Percentiles rank a stretch among this genome's conserved stretches.
phyloP scores from a whole-genome alignment of 2,888 invertebrate species.

The Gerris lacustris region DNA sequence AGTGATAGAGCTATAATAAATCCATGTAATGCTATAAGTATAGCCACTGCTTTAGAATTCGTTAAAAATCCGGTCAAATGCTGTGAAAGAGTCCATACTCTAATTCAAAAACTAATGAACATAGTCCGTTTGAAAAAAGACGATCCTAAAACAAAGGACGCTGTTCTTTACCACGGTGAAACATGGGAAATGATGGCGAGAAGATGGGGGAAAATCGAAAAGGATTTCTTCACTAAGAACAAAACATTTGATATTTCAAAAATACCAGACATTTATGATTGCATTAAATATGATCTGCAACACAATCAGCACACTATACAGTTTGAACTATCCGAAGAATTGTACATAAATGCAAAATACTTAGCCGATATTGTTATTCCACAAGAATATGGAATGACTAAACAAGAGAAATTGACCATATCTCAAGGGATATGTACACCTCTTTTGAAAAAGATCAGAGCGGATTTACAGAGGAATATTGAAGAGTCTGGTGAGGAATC shows the following conservation, averaged over 20 bases:
- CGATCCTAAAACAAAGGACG: constrained; percentile 81
- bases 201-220: constrained; percentile 94
- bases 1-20: constrained; percentile 80
- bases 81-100: constrained; percentile 76
- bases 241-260: constrained; percentile 94
- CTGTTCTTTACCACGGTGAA: constrained; percentile 91
- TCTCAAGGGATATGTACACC: constrained; percentile 97
- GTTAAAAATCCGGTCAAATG: constrained; percentile 91
- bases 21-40: constrained; percentile 83
- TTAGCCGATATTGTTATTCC: constrained; percentile 98
- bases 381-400: constrained; percentile 94
- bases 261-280: constrained; percentile 98
- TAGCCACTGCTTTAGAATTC: constrained; percentile 80
- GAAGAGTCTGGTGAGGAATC: constrained; percentile 84
- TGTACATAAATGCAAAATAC: constrained; percentile 91
- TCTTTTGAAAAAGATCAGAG: constrained; percentile 83
- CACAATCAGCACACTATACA: constrained; percentile 94
- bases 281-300: constrained; percentile 96
- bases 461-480: constrained; percentile 86
- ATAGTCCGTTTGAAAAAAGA: constrained; percentile 76
- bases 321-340: constrained; percentile 80
- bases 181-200: constrained; percentile 97
- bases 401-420: constrained; percentile 89
- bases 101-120: constrained; percentile 75
- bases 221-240: constrained; percentile 90